A percentile compares a stretch with the other conserved stretches of the same genome.
These are phyloP conservation scores for Recurvirostra avosetta DNA, from an alignment of 2,113 vertebrate genomes.

Conservation along the genomic window DNA sequence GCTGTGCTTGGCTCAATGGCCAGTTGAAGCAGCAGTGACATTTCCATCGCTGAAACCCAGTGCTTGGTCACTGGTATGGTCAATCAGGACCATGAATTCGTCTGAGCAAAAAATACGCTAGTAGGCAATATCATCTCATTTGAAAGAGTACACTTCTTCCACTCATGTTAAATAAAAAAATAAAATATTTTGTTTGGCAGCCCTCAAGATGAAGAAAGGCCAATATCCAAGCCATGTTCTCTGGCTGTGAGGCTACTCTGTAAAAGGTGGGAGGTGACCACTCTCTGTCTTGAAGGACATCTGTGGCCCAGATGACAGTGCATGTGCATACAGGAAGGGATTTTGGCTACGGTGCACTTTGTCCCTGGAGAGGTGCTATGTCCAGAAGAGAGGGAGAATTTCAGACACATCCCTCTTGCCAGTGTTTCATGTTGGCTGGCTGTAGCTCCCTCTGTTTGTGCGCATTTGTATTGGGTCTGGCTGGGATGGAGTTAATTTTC, in stretches of 20 bases:
- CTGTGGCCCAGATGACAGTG: neutral
- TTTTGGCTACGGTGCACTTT: neutral
- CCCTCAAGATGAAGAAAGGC: neutral
- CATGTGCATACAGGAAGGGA: neutral
- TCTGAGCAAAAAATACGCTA: neutral
- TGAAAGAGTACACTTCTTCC: neutral
- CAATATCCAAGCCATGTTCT: neutral
- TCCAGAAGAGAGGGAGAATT: neutral
- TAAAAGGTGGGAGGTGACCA: neutral
- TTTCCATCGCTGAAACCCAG: neutral
- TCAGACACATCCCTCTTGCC: neutral
- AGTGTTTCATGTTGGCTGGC: neutral
- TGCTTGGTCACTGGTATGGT: neutral
- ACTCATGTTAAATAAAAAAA: neutral
- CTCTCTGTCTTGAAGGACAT: neutral
- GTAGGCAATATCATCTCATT: neutral
- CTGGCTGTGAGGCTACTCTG: neutral
- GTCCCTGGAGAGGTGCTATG: neutral
- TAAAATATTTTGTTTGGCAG: neutral
- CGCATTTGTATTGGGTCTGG: neutral
- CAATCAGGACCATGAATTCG: neutral
- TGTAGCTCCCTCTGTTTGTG: neutral
- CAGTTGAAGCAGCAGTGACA: neutral
- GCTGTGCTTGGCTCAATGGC: neutral
- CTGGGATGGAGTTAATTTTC: too few species aligned